Evolutionary conservation across 2,888 invertebrate genomes (phyloP), one percentile per base, ranked within the genome.

Genomic region (Synergus laeviventris): DNA sequence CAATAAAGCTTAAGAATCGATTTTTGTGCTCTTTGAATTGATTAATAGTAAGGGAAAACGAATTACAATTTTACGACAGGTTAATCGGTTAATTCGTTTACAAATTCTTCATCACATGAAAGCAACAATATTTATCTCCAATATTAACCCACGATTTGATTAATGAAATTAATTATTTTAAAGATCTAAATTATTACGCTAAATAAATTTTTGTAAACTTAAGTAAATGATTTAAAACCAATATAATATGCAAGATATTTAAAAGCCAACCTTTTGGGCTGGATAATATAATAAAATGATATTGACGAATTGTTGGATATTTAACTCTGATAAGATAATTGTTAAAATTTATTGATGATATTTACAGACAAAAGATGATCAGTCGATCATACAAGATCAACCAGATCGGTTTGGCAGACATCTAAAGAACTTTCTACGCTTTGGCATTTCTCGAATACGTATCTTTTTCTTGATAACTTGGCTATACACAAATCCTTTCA

Each of bases 341-440:
- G 5, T 12, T 59, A 21, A 24, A 59, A 24, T 56, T 56, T 11
- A 24, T 59, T 59, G 5, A 54, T 31, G 16, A 70, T 70, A 70
- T 70, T 49, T 70, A 49, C 36, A 70, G n/a, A 45, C 31, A 66
- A 66, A 45, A 24, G 5, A 31, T 39, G 24, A 45, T 24, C 14
- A 66, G 24, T 45, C 14, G 21, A 42, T 66, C 45, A 42, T 42
- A 66, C 45, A 66, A 45, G 16, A 70, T 70, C 49, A 24, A 70
- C 31, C 70, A 54, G 70, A 36, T 70, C 31, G 21, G 66, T 66
- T 70, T 70, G 49, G 45, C 70, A 70, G 36, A 70, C 49, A 70
- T 54, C 70, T 70, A 70, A 18, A 70, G 49, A 70, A 70, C 45
- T 49, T 49, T 70, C 70, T 70, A 70, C 70, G 7, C 70, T 70